phyloP scores from a whole-genome alignment of 2,888 invertebrate species.

The Phortica okadai region DNA sequence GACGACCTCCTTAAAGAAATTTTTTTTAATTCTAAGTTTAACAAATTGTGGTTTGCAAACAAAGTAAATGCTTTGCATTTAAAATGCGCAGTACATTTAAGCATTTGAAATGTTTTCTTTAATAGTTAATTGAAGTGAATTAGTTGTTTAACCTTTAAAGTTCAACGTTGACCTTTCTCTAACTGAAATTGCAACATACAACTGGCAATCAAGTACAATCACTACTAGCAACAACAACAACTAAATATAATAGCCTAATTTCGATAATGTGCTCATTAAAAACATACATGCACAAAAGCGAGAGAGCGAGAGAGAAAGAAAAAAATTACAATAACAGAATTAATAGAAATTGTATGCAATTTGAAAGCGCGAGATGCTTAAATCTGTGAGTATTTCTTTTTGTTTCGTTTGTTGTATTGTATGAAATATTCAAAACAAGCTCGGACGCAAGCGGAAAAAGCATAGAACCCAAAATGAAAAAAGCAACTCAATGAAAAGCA shows the following conservation, averaged over 20 bases:
- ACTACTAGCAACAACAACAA: neutral
- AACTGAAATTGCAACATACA: too few species aligned
- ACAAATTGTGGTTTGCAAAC: too few species aligned
- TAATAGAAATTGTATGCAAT: conserved; percentile 5
- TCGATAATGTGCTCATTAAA: conserved; percentile 23
- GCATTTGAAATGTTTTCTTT: too few species aligned
- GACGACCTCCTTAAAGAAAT: too few species aligned
- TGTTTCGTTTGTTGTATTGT: neutral
- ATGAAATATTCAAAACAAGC: neutral
- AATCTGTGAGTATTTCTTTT: neutral
- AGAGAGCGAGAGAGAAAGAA: neutral
- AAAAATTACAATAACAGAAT: neutral
- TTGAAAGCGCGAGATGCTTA: neutral
- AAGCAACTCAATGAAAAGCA: neutral
- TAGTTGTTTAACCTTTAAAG: neutral
- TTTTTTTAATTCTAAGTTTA: too few species aligned
- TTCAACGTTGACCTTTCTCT: too few species aligned
- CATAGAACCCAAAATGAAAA: neutral
- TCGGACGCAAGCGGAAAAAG: neutral
- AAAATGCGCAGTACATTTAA: too few species aligned
- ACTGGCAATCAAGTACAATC: too few species aligned
- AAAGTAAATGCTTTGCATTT: too few species aligned
- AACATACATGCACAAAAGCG: conserved; percentile 3
- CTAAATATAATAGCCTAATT: conserved; percentile 13
- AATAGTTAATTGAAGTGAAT: too few species aligned